Percentiles rank a stretch among this genome's conserved stretches.
phyloP scores from a whole-genome alignment of 1,140 invertebrate species.

The Drosophila oshimai region DNA sequence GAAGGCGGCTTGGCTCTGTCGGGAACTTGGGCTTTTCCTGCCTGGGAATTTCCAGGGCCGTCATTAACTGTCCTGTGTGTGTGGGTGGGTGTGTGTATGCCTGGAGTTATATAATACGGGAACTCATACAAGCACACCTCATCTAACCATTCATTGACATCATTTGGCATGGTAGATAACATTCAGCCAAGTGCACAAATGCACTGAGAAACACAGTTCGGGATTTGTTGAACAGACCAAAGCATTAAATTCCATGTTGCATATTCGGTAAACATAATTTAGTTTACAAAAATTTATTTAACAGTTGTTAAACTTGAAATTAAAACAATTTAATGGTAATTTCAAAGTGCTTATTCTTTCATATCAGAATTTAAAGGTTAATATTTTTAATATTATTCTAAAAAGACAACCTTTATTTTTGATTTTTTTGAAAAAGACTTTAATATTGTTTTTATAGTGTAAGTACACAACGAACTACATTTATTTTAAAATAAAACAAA shows the following conservation, averaged over 20 bases:
- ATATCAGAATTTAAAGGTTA: no score
- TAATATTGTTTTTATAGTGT: no score
- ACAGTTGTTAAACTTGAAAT: background rate
- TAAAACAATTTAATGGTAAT: no score
- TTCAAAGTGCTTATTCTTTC: no score
- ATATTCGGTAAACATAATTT: no score
- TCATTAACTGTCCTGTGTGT: constrained; percentile 60
- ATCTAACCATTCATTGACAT: constrained; percentile 77
- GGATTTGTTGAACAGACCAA: no score
- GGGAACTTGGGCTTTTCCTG: constrained; percentile 35
- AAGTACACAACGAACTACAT: no score
- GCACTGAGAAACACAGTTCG: background rate
- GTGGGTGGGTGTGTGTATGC: background rate
- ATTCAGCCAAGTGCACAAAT: constrained; percentile 68
- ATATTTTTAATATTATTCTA: no score
- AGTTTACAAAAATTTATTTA: background rate
- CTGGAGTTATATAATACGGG: constrained; percentile 28
- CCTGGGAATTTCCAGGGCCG: constrained; percentile 50
- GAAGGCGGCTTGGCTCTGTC: constrained; percentile 20
- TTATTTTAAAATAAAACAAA: background rate
- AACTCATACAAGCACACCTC: constrained; percentile 60
- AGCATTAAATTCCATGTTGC: no score
- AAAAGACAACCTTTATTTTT: no score
- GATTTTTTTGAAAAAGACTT: no score
- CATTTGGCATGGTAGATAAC: constrained; percentile 74